Percentiles rank a stretch among this genome's conserved stretches.
Conservation (phyloP, 1,140 invertebrate species). For the Caenorhabditis briggsae region DNA sequence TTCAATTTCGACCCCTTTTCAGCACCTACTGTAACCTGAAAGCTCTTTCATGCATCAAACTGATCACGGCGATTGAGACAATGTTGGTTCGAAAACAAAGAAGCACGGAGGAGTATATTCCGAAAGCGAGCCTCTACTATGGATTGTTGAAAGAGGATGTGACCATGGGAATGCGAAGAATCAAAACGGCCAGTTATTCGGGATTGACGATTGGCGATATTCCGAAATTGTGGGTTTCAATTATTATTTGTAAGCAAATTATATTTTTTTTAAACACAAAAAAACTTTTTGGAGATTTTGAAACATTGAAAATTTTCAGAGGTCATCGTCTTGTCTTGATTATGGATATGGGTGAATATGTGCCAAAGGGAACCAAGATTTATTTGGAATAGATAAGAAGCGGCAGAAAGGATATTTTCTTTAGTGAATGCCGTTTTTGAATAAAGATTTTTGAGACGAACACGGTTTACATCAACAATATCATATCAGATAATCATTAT, state of each 20-base stretch:
- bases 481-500: too few relatives aligned
- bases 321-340: slow-evolving; percentile 7
- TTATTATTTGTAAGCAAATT: too few relatives aligned
- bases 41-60: neutral
- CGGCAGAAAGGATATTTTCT: too few relatives aligned
- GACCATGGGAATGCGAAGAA: neutral
- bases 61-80: neutral
- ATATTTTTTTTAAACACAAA: too few relatives aligned
- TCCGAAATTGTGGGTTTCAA: neutral
- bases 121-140: neutral
- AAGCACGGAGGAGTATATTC: neutral
- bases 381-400: neutral
- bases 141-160: neutral
- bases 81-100: neutral
- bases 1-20: neutral
- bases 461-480: too few relatives aligned
- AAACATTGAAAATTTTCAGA: neutral
- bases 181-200: neutral
- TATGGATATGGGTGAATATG: slow-evolving; percentile 23
- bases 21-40: neutral
- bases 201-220: neutral
- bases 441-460: too few relatives aligned
- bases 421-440: too few relatives aligned
- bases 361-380: neutral
- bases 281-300: neutral